These are phyloP conservation scores for Drosophila sp. DNA, from an alignment of 1,140 invertebrate species.

Conservation along the genomic window DNA sequence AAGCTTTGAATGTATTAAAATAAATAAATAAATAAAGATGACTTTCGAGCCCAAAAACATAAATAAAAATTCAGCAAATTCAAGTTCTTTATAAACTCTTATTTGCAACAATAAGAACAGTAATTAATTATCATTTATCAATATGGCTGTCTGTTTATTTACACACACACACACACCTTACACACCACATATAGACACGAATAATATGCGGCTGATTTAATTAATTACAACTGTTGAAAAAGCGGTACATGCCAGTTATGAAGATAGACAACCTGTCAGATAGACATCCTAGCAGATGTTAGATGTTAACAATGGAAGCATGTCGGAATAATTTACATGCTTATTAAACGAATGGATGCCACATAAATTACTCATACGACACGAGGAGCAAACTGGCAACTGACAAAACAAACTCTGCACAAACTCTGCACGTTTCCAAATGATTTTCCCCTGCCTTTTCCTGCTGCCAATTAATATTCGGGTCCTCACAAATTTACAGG, in stretches of 20 bases:
- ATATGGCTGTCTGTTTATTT: not conserved
- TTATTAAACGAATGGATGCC: conserved; percentile 65
- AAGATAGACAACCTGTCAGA: conserved; percentile 41
- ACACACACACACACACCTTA: not conserved
- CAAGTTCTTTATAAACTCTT: not conserved
- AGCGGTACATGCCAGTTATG: conserved; percentile 16
- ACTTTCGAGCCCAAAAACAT: too few relatives aligned
- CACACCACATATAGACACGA: not conserved
- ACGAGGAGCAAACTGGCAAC: conserved; percentile 26
- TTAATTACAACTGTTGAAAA: conserved; percentile 47
- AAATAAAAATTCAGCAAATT: too few relatives aligned
- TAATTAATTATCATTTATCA: conserved; percentile 11
- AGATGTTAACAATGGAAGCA: conserved; percentile 14
- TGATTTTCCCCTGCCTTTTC: not conserved
- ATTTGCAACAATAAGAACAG: too few relatives aligned
- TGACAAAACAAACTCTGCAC: conserved; percentile 2
- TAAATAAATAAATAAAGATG: too few relatives aligned
- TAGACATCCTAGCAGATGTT: conserved; percentile 9
- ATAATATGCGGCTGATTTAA: conserved; percentile 38
- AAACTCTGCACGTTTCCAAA: not conserved
- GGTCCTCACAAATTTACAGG: conserved; percentile 46
- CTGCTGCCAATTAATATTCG: conserved; percentile 64
- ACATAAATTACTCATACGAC: conserved; percentile 67
- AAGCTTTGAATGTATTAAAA: too few relatives aligned
- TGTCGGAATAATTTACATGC: conserved; percentile 32